A percentile compares a stretch with the other conserved stretches of the same genome.
Conservation (phyloP, 2,113 vertebrate genomes). For the Acinonyx jubatus region DNA sequence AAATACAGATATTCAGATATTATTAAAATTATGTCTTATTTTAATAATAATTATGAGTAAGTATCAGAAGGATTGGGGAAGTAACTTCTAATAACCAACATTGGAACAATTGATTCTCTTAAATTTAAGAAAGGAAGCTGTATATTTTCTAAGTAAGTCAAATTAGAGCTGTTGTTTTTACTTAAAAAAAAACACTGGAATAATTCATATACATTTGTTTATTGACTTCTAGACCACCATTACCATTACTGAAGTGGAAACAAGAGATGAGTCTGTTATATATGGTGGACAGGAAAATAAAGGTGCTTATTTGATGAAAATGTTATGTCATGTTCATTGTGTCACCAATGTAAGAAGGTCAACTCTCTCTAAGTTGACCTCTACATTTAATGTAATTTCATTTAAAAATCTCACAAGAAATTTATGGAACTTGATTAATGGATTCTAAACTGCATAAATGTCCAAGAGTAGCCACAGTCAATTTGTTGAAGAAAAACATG, state of each 20-base stretch:
- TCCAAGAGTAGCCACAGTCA: neutral
- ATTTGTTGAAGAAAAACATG: neutral
- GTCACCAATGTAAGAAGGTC: neutral
- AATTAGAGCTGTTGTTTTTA: neutral
- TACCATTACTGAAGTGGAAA: neutral
- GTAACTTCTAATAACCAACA: neutral
- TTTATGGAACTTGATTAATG: neutral
- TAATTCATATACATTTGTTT: neutral
- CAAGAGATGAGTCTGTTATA: neutral
- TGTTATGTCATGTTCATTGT: neutral
- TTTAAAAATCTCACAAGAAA: neutral
- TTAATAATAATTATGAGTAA: neutral
- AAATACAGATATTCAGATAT: neutral
- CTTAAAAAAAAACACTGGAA: neutral
- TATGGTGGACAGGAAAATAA: neutral
- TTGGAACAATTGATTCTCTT: neutral
- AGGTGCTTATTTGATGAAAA: neutral
- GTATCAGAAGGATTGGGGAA: neutral
- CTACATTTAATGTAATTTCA: constrained; percentile 8
- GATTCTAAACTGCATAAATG: constrained; percentile 1
- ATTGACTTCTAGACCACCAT: neutral
- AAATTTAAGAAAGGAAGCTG: neutral
- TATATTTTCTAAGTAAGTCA: neutral
- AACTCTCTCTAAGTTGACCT: neutral
- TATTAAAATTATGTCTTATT: neutral